Conservation (phyloP, 2,113 vertebrate genomes). For the Sinocyclocheilus anshuiensis region DNA sequence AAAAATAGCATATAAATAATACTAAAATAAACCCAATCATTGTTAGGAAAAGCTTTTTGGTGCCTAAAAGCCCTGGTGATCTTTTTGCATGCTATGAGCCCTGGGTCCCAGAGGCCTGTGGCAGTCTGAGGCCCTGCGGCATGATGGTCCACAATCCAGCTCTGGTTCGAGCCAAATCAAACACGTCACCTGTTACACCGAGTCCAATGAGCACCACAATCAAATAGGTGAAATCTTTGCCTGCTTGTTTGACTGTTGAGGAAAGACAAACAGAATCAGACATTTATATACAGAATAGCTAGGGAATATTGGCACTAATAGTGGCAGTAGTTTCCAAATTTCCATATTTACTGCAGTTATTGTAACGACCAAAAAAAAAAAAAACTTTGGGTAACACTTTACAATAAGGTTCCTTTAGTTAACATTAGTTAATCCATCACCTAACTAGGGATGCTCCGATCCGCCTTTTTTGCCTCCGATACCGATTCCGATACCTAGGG, state of each 20-base stretch:
- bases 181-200: slow-evolving; percentile 84
- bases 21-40: not conserved
- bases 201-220: slow-evolving; percentile 88
- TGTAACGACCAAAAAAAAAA: no score
- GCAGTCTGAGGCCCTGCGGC: not conserved
- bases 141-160: not conserved
- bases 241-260: slow-evolving; percentile 87
- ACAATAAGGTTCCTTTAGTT: not conserved
- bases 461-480: no score
- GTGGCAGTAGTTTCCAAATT: not conserved
- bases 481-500: no score
- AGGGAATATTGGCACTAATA: not conserved
- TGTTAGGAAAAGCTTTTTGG: not conserved
- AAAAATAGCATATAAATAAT: no score
- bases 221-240: slow-evolving; percentile 89
- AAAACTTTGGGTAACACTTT: not conserved
- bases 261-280: slow-evolving; percentile 50
- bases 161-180: not conserved
- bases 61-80: not conserved
- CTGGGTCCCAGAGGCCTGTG: not conserved
- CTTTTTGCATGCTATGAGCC: not conserved
- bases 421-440: not conserved
- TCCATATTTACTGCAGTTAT: not conserved
- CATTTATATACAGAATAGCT: not conserved
- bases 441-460: no score